Conservation (phyloP, 1,140 invertebrate species). For the Drosophila pandora region DNA sequence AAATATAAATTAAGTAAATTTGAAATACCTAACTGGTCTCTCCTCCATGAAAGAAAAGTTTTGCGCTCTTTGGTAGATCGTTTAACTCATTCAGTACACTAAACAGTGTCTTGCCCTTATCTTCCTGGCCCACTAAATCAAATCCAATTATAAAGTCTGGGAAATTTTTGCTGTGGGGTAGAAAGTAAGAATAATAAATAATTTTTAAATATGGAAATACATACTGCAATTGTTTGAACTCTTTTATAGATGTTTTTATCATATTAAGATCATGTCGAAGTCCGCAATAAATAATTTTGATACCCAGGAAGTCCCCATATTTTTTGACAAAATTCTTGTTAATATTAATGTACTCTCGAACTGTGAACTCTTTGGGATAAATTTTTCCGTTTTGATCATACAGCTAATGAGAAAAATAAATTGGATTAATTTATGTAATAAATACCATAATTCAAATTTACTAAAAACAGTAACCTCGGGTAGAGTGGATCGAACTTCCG, state of each 20-base stretch:
- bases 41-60: constrained; percentile 90
- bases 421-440: not conserved
- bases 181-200: not conserved
- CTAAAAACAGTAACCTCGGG: too few species aligned
- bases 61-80: constrained; percentile 82
- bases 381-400: constrained; percentile 70
- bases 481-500: constrained; percentile 87
- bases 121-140: constrained; percentile 88
- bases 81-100: constrained; percentile 85
- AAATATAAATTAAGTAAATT: too few species aligned
- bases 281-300: constrained; percentile 87
- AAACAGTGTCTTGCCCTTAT: constrained; percentile 85
- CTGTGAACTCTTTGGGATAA: constrained; percentile 42
- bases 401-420: constrained; percentile 23
- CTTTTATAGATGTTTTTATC: constrained; percentile 52
- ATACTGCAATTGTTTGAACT: constrained; percentile 63
- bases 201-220: not conserved
- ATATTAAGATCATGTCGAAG: constrained; percentile 68
- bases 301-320: constrained; percentile 87
- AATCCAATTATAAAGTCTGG: constrained; percentile 88
- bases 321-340: constrained; percentile 84
- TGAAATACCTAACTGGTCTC: constrained; percentile 87
- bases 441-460: too few species aligned
- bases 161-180: constrained; percentile 71
- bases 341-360: constrained; percentile 84